phyloP scores from a whole-genome alignment of 2,113 vertebrate species.

The Poicephalus gulielmi region DNA sequence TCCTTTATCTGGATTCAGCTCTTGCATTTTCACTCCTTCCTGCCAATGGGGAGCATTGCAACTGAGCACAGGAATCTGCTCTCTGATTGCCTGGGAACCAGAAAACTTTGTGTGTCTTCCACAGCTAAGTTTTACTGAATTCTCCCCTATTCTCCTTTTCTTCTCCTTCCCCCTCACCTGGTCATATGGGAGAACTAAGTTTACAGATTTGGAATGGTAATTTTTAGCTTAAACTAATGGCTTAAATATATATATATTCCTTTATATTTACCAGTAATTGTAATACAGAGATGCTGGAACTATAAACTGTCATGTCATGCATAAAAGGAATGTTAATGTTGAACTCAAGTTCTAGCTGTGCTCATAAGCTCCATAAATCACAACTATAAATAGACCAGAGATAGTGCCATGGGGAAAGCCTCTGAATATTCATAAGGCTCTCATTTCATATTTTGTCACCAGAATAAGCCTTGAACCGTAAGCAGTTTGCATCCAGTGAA shows the following conservation, averaged over 20 bases:
- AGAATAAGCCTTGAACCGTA: not conserved
- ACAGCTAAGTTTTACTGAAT: not conserved
- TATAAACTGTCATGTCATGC: constrained; percentile 21
- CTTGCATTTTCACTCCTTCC: not conserved
- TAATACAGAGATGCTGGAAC: not conserved
- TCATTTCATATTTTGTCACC: not conserved
- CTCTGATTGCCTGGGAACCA: not conserved
- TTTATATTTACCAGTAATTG: not conserved
- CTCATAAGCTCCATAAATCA: constrained; percentile 29
- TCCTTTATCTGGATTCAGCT: not conserved
- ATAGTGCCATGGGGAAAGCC: not conserved
- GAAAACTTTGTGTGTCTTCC: not conserved
- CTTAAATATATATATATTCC: not conserved
- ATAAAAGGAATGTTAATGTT: constrained; percentile 3
- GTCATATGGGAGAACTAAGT: not conserved
- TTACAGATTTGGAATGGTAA: not conserved
- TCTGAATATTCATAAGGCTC: constrained; percentile 50
- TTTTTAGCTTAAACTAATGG: not conserved
- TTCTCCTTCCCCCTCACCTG: not conserved
- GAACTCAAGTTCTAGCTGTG: constrained; percentile 23
- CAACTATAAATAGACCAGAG: constrained; percentile 20
- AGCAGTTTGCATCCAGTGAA: constrained; percentile 17
- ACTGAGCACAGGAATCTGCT: not conserved
- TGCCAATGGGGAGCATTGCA: not conserved
- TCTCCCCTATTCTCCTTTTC: not conserved